phyloP scores from a whole-genome alignment of 2,113 vertebrate genomes.

The Spermophilus dauricus region DNA sequence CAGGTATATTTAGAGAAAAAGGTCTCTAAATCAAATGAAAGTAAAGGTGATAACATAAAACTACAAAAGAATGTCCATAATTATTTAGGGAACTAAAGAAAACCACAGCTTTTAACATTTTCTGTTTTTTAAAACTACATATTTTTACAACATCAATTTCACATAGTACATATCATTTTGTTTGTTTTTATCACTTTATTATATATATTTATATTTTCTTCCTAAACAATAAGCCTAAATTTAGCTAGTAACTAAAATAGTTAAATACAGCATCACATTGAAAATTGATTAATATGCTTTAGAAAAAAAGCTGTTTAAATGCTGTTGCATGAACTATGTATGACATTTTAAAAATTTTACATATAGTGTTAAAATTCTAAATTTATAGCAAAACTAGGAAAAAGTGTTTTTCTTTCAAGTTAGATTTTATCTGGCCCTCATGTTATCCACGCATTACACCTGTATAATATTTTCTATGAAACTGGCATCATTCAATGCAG shows the following conservation, averaged over 20 bases:
- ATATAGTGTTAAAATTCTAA: not conserved
- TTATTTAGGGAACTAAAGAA: not conserved
- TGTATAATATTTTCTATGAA: not conserved
- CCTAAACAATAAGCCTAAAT: not conserved
- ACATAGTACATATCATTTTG: not conserved
- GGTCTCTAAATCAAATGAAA: not conserved
- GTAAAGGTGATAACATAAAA: not conserved
- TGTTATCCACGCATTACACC: not conserved
- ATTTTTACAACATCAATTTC: not conserved
- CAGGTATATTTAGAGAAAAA: not conserved
- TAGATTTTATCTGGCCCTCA: not conserved
- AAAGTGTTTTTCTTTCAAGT: not conserved
- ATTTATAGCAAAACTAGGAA: constrained; percentile 1
- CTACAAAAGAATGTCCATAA: not conserved
- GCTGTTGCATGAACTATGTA: not conserved
- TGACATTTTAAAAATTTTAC: not conserved
- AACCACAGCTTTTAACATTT: constrained; percentile 7
- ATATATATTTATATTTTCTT: not conserved
- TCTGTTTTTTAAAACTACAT: not conserved
- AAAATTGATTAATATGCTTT: not conserved
- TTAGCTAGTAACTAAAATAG: not conserved
- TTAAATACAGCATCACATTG: not conserved
- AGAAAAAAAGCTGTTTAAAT: constrained; percentile 28
- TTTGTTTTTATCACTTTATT: not conserved
- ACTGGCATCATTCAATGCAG: not conserved